These are phyloP conservation scores for Falco berigora DNA, from an alignment of 2,797 vertebrate species.

Conservation along the genomic window DNA sequence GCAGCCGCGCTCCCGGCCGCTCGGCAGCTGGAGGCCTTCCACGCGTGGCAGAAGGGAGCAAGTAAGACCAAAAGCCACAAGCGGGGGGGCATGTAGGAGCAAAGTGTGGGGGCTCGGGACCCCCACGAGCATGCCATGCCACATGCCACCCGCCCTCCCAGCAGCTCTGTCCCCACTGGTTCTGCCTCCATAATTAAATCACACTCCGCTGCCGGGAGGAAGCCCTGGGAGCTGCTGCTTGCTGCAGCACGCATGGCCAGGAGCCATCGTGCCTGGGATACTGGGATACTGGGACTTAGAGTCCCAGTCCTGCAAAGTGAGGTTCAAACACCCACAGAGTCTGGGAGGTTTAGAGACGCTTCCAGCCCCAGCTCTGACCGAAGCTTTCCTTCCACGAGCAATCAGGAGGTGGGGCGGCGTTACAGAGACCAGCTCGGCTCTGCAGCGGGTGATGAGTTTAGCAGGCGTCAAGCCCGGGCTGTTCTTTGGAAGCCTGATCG, in stretches of 20 bases:
- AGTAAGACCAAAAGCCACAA: background rate
- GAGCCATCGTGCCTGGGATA: rapidly evolving
- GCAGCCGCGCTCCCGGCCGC: background rate
- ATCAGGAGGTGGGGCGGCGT: rapidly evolving
- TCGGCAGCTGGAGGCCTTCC: background rate
- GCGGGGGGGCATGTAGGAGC: rapidly evolving
- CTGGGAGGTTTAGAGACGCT: background rate
- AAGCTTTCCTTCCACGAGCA: background rate
- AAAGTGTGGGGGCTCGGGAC: background rate
- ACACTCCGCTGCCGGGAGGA: rapidly evolving
- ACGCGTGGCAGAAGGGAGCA: rapidly evolving
- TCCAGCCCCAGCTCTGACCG: background rate
- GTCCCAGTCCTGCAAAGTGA: background rate
- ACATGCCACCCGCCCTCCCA: background rate
- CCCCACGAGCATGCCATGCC: rapidly evolving
- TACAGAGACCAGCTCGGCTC: background rate
- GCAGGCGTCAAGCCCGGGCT: rapidly evolving
- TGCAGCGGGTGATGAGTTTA: background rate
- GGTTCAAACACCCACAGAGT: too few species aligned
- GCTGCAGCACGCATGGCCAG: rapidly evolving
- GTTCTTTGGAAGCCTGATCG: background rate
- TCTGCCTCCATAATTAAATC: rapidly evolving
- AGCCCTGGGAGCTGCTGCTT: background rate
- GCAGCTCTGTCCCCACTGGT: rapidly evolving
- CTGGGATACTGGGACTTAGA: background rate